Evolutionary conservation across 2,888 invertebrate species (phyloP), one percentile per base, ranked within the genome.

Genomic region (Rhodophaea formosa): DNA sequence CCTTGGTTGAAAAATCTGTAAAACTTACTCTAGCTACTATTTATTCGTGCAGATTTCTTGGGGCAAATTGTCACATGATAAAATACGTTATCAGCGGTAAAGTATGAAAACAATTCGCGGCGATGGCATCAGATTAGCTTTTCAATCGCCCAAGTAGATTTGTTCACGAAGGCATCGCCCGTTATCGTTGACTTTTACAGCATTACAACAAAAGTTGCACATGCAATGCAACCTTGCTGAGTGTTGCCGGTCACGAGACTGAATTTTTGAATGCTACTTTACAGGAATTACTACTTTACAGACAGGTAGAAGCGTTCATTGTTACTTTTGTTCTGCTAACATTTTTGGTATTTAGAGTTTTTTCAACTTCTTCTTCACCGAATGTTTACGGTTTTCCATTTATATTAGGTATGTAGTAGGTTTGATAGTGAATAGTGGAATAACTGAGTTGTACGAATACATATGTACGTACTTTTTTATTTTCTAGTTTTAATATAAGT

Each of bases 141-240:
- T 51, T 51, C 51, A 39, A 51, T 39, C 17, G 16, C 35, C 35
- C 35, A 32, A 51, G 51, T 51, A 35, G 35, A 35, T 51, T 35
- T 17, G 35, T 39, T 51, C 51, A 35, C 51, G 35, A 35, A 51
- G 17, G 51, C 42, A 39, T 57, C 57, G 6, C 30, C 35, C 16
- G 51, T 51, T 39, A 51, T 17, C 51, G 35, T 51, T 35, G 51
- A 51, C 51, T 51, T 35, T 51, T 51, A 49, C 49, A 32, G 49
- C 15, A 15, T 29, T 8, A 30, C 23, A 23, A 23, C 23, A 23
- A 23, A n/a, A 23, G 23, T 23, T 17, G 35, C 35, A 35, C 51
- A 51, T 15, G 51, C 35, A 49, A 23, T 16, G 16, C 35, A 15
- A 35, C 35, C 2, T 17, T 15, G 12, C 16, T 51, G 35, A 51